Conservation (phyloP, 2,797 vertebrate genomes). For the Miichthys miiuy region DNA sequence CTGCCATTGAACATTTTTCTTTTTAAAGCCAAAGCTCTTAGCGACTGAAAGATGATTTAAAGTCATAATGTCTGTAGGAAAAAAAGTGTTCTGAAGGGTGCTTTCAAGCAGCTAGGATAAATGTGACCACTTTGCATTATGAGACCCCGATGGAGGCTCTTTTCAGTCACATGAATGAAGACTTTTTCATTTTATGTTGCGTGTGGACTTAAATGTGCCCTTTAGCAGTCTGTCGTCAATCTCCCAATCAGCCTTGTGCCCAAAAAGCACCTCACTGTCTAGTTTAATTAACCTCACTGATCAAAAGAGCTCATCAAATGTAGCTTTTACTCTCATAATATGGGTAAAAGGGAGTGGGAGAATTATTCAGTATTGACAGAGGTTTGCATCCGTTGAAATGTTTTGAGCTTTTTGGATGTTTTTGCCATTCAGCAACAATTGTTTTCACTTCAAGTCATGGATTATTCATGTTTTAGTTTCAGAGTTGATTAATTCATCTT, state of each 20-base stretch:
- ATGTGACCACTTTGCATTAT: slow-evolving; percentile 6
- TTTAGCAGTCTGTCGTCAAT: slow-evolving; percentile 16
- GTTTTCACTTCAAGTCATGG: slow-evolving; percentile 15
- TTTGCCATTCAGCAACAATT: slow-evolving; percentile 30
- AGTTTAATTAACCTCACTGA: slow-evolving; percentile 45
- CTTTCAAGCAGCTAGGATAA: slow-evolving; percentile 15
- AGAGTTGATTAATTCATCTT: slow-evolving; percentile 6
- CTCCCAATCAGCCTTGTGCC: slow-evolving; percentile 25
- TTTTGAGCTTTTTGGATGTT: slow-evolving; percentile 1
- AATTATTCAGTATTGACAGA: neutral
- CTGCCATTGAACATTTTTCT: slow-evolving; percentile 18
- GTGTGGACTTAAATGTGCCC: slow-evolving; percentile 27
- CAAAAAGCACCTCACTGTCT: slow-evolving; percentile 29
- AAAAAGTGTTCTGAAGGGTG: slow-evolving; percentile 5
- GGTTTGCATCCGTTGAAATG: neutral
- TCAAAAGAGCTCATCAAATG: slow-evolving; percentile 37
- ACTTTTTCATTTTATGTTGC: slow-evolving; percentile 21
- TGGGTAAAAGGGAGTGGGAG: slow-evolving; percentile 1
- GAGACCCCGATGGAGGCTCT: neutral
- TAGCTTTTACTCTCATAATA: neutral
- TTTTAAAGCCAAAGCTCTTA: slow-evolving; percentile 9
- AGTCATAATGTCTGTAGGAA: neutral
- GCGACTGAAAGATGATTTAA: slow-evolving; percentile 7
- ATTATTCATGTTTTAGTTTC: slow-evolving; percentile 24
- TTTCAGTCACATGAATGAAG: slow-evolving; percentile 37